phyloP scores from a whole-genome alignment of 2,888 invertebrate species.

The Copidosoma aretas region DNA sequence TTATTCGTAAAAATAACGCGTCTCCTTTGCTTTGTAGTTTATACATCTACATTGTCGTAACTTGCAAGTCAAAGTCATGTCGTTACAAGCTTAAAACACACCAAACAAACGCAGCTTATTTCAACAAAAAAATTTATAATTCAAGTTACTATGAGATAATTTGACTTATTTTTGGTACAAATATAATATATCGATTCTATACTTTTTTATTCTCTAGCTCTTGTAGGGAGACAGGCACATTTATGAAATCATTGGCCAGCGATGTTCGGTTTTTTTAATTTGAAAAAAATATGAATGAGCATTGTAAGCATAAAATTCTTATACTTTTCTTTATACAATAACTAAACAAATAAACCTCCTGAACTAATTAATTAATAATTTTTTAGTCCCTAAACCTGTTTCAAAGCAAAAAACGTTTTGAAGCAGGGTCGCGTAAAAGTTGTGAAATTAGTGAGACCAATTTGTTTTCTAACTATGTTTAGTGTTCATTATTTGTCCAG shows the following conservation, averaged over 20 bases:
- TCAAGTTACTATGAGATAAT: slow-evolving; percentile 30
- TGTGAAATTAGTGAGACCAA: slow-evolving; percentile 14
- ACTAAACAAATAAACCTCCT: slow-evolving; percentile 12
- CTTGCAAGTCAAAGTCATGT: slow-evolving; percentile 2
- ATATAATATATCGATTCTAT: slow-evolving; percentile 34
- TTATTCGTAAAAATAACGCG: slow-evolving; percentile 37
- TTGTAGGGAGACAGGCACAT: slow-evolving; percentile 37
- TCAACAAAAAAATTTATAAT: slow-evolving; percentile 23
- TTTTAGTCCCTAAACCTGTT: slow-evolving; percentile 11
- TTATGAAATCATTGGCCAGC: slow-evolving; percentile 37
- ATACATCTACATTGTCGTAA: slow-evolving; percentile 3
- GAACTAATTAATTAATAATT: slow-evolving; percentile 10
- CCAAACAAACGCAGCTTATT: slow-evolving; percentile 3
- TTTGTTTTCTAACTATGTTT: slow-evolving; percentile 22
- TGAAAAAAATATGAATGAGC: background rate
- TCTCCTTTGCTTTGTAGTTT: slow-evolving; percentile 15
- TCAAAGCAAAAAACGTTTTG: slow-evolving; percentile 15
- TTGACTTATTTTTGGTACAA: slow-evolving; percentile 35
- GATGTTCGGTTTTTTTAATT: slow-evolving; percentile 20
- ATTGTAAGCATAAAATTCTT: slow-evolving; percentile 5
- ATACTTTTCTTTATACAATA: slow-evolving; percentile 6
- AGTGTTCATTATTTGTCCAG: slow-evolving; percentile 20
- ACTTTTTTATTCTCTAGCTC: slow-evolving; percentile 29
- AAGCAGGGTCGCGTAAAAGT: slow-evolving; percentile 4
- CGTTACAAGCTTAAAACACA: slow-evolving; percentile 18